Evolutionary conservation across 2,113 vertebrate genomes (phyloP), one percentile per base, ranked within the genome.

Genomic region (Nibea albiflora): DNA sequence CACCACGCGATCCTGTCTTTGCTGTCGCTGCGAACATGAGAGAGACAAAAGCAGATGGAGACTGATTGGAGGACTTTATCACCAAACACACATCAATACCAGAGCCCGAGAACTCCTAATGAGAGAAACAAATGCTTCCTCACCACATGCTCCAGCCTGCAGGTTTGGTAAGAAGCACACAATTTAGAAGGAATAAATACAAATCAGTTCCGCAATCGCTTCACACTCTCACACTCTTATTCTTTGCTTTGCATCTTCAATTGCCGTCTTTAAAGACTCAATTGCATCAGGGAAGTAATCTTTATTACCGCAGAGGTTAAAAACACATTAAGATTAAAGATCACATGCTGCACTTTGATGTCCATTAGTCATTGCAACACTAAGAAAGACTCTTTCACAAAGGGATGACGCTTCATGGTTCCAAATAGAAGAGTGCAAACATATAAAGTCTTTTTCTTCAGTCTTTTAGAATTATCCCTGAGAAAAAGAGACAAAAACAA

Each of bases 71-170:
- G 44, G 50, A 80, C 82, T 85, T 86, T 74, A 76, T 78, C 76
- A 67, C 63, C 75, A 64, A 76, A 84, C 78, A 78, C 62, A 74
- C 80, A 60, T 83, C 70, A 61, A 81, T 83, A 79, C 53, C 73
- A 74, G 39, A 42, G 56, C 39, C 49, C 11, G 61, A 52, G 26
- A 69, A 62, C 58, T 73, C 63, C 50, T 72, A 76, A 81, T 69
- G 50, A 73, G 67, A 74, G n/a, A 61, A 85, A 80, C 24, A 77
- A 73, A 82, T 76, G 62, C 57, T 75, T 76, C 46, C 61, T 72
- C 71, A 3, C 74, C 73, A 67, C 50, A 53, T 53, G 53, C 56
- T 64, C 24, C 71, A 65, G 35, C 47, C 60, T 24, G 22, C 70
- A 68, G 71, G 66, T 76, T 76, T 42, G 20, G 57, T 26, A 24